Percentiles rank a stretch among this genome's conserved stretches.
These are phyloP conservation scores for Julus scandinavius DNA, from an alignment of 2,888 invertebrate genomes.

Conservation along the genomic window DNA sequence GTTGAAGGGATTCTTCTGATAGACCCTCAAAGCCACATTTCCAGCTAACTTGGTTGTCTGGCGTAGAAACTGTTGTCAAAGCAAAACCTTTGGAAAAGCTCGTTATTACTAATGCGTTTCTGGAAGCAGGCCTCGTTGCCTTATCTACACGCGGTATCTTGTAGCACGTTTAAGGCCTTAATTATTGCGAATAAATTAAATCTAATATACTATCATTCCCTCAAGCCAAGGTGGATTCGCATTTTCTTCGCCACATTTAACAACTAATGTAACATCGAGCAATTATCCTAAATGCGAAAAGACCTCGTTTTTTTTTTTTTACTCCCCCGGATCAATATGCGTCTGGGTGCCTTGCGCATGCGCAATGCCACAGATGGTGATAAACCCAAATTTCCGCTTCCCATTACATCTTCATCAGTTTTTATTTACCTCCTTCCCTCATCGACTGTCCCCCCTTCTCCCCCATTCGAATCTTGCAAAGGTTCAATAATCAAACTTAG, in stretches of 20 bases:
- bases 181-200: slow-evolving; percentile 42
- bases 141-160: background rate
- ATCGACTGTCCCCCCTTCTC: background rate
- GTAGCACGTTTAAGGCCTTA: slow-evolving; percentile 5
- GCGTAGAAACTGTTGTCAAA: background rate
- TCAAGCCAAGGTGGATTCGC: slow-evolving; percentile 20
- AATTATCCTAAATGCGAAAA: slow-evolving; percentile 42
- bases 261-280: slow-evolving; percentile 42
- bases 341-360: background rate
- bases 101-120: background rate
- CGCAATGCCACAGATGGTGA: background rate
- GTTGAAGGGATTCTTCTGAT: background rate
- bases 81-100: background rate
- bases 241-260: slow-evolving; percentile 29
- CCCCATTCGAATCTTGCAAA: background rate
- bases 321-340: background rate
- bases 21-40: background rate
- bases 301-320: background rate
- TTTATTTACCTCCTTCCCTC: background rate
- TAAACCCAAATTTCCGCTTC: background rate
- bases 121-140: background rate
- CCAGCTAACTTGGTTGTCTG: too few relatives aligned
- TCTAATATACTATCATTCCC: slow-evolving; percentile 34
- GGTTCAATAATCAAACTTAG: slow-evolving; percentile 8
- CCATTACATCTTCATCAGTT: slow-evolving; percentile 34